A percentile compares a stretch with the other conserved stretches of the same genome.
Evolutionary conservation across 2,113 vertebrate genomes (phyloP).

Genomic region (Ameiurus melas): DNA sequence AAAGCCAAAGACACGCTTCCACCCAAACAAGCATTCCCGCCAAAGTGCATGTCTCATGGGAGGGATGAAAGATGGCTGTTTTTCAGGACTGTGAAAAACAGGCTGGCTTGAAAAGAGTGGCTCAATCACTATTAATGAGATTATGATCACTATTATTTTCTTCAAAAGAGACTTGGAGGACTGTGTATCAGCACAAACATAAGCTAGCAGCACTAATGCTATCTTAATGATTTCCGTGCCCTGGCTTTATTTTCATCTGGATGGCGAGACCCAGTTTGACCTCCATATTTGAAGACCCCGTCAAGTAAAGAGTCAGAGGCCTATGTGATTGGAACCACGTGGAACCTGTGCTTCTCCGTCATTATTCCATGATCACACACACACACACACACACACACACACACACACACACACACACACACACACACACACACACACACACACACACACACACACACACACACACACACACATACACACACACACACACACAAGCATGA

Average conservation of each 20-base stretch:
- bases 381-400: slow-evolving; percentile 10
- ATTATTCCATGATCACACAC: slow-evolving; percentile 26
- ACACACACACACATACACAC: background rate
- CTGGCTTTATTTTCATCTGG: slow-evolving; percentile 54
- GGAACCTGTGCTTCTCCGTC: slow-evolving; percentile 24
- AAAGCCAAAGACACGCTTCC: slow-evolving; percentile 44
- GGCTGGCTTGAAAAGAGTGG: slow-evolving; percentile 44
- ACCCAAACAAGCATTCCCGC: slow-evolving; percentile 49
- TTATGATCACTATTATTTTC: slow-evolving; percentile 59
- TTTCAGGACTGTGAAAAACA: slow-evolving; percentile 24
- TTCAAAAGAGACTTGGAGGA: slow-evolving; percentile 60
- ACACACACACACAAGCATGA: background rate
- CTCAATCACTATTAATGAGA: slow-evolving; percentile 59
- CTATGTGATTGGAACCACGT: slow-evolving; percentile 37
- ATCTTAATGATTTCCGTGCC: slow-evolving; percentile 64
- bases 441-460: background rate
- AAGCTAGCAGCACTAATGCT: slow-evolving; percentile 59
- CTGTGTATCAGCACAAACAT: slow-evolving; percentile 62
- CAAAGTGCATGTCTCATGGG: slow-evolving; percentile 44
- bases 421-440: background rate
- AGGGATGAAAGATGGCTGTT: slow-evolving; percentile 43
- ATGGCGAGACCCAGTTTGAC: slow-evolving; percentile 28
- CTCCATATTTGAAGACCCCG: slow-evolving; percentile 31
- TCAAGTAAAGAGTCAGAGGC: slow-evolving; percentile 32
- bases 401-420: background rate